A percentile compares a stretch with the other conserved stretches of the same genome.
phyloP scores from a whole-genome alignment of 2,888 invertebrate species.

The Eilema sororculum region DNA sequence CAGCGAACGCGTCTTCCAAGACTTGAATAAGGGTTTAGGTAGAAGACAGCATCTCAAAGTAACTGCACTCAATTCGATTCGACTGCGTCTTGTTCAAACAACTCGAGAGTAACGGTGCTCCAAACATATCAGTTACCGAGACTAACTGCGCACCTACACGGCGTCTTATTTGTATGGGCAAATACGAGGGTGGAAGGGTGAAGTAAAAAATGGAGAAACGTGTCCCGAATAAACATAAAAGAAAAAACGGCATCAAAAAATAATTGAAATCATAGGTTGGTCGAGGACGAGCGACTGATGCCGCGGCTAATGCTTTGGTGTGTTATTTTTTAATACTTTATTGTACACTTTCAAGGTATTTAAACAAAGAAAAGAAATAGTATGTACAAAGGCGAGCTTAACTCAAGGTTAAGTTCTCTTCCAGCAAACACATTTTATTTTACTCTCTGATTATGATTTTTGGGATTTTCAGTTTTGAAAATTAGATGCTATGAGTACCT shows the following conservation, averaged over 20 bases:
- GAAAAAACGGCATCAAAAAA: conserved; percentile 85
- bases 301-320: conserved; percentile 43
- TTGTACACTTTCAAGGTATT: no score
- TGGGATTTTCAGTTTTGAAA: no score
- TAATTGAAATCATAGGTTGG: conserved; percentile 84
- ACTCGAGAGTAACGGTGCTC: conserved; percentile 63
- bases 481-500: no score
- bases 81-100: conserved; percentile 76
- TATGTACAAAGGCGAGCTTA: no score
- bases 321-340: no score
- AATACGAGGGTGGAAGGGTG: conserved; percentile 78
- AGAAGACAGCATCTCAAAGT: conserved; percentile 60
- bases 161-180: conserved; percentile 72
- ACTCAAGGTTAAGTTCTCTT: no score
- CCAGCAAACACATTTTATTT: no score
- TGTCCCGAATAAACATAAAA: conserved; percentile 82
- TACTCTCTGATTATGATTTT: no score
- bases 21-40: conserved; percentile 38
- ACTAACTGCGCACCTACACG: conserved; percentile 69
- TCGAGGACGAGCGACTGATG: conserved; percentile 54
- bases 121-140: conserved; percentile 82
- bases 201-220: conserved; percentile 80
- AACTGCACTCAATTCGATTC: conserved; percentile 77
- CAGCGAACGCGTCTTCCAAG: conserved; percentile 17
- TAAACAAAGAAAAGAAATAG: no score